phyloP scores from a whole-genome alignment of 2,888 invertebrate genomes.

The Nemapogon koenigi region DNA sequence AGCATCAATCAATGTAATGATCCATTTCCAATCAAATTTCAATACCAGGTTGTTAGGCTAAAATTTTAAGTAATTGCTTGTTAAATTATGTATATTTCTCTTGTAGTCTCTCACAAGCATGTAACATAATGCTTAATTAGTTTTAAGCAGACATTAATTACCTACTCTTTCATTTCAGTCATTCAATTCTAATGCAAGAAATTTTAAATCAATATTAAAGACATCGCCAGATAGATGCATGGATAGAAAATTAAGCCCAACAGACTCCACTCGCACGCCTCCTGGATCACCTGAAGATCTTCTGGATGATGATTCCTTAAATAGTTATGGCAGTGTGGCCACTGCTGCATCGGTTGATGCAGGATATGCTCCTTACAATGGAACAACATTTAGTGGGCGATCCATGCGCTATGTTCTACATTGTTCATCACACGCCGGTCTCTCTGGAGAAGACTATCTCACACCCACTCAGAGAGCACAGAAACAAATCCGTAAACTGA shows the following conservation, averaged over 20 bases:
- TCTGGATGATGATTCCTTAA: constrained; percentile 80
- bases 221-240: constrained; percentile 32
- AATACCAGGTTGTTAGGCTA: no score
- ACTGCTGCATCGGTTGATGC: constrained; percentile 84
- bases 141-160: neutral
- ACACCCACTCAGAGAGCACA: constrained; percentile 89
- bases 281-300: constrained; percentile 69
- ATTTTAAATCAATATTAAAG: constrained; percentile 45
- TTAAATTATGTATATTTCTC: no score
- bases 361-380: constrained; percentile 79
- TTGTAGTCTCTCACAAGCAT: no score
- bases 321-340: constrained; percentile 80
- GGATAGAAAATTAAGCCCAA: constrained; percentile 42
- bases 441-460: constrained; percentile 81
- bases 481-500: constrained; percentile 78
- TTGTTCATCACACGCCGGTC: constrained; percentile 80
- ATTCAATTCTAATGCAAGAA: constrained; percentile 46
- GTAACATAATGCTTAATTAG: no score
- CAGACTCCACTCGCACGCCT: constrained; percentile 62
- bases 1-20: no score
- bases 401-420: constrained; percentile 84
- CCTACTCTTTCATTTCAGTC: constrained; percentile 37
- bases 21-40: no score
- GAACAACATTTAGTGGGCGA: constrained; percentile 73
- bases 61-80: no score